Base-by-base conservation (phyloP, 1,140 invertebrate species). In the Adelges cooleyi region DNA sequence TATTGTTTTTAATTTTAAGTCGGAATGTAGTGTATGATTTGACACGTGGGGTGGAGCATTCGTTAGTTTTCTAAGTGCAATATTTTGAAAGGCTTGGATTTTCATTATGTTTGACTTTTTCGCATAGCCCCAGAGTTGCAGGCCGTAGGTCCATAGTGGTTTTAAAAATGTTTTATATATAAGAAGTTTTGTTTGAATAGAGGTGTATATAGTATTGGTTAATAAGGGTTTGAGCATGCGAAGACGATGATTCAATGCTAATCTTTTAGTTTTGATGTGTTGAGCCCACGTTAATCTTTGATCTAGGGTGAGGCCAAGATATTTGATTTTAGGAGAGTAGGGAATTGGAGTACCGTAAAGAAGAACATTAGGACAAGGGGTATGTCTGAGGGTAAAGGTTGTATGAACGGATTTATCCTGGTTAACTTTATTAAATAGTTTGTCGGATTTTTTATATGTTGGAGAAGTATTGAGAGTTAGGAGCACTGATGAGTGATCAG, bases 401-500 rank as follows among this genome's bases (percentile, higher is more conserved):
- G 36, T 38, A 13, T 38, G 36, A 8, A 38, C 13, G 13, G 36
- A 38, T 38, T 38, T 38, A 38, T 13, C 13, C 13, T 38, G 36
- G 13, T 38, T 38, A 38, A 38, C 36, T 38, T 38, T 38, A 42
- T 42, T 42, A 42, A 42, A 42, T n/a, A 42, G 40, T 42, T 42
- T 11, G 13, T 11, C 13, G 13, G 40, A 8, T 42, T 42, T 17
- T 42, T 42, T 42, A n/a, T 42, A n/a, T 4, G 40, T 42, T 6
- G 40, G 40, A 42, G 40, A n/a, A n/a, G 40, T 42, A 42, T 42
- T 42, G 17, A 42, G 40, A 17, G 3, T 67, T 66, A 66, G 48
- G 40, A 51, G 49, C 6, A 66, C 23, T 22, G 65, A 68, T 13
- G 71, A 67, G 56, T 73, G 71, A 56, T 72, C 71, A 1, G 69